A percentile compares a stretch with the other conserved stretches of the same genome.
Evolutionary conservation across 2,797 vertebrate genomes (phyloP).

Genomic region (Danio aesculapii): DNA sequence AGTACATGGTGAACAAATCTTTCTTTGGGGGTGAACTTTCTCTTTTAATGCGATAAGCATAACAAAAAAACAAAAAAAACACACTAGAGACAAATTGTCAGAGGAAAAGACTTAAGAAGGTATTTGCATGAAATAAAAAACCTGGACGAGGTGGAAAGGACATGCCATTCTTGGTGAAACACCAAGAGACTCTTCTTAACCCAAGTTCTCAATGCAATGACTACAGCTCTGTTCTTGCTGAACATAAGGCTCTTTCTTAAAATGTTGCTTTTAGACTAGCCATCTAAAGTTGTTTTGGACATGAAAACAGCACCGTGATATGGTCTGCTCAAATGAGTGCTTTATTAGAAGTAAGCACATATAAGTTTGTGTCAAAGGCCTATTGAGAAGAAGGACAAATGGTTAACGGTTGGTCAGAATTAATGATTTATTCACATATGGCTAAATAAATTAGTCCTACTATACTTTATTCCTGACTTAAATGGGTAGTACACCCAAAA

Average conservation of each 20-base stretch:
- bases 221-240: conserved; percentile 53
- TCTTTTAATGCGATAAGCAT: neutral
- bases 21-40: too few species aligned
- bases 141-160: conserved; percentile 8
- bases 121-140: conserved; percentile 9
- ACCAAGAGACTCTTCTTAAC: conserved; percentile 20
- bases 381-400: conserved; percentile 20
- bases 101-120: conserved; percentile 28
- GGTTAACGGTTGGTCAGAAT: neutral
- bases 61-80: conserved; percentile 36
- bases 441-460: conserved; percentile 49
- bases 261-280: conserved; percentile 45
- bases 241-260: conserved; percentile 51
- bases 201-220: conserved; percentile 32
- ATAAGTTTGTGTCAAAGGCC: conserved; percentile 18
- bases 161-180: neutral
- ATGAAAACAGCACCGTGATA: conserved; percentile 4
- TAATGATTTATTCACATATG: conserved; percentile 52
- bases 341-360: conserved; percentile 24
- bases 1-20: too few species aligned
- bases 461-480: neutral
- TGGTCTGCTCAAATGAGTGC: conserved; percentile 23
- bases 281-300: conserved; percentile 50
- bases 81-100: conserved; percentile 26
- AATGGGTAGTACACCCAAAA: neutral